Conservation (phyloP, 2,797 vertebrate species). For the Simalia tracyae region DNA sequence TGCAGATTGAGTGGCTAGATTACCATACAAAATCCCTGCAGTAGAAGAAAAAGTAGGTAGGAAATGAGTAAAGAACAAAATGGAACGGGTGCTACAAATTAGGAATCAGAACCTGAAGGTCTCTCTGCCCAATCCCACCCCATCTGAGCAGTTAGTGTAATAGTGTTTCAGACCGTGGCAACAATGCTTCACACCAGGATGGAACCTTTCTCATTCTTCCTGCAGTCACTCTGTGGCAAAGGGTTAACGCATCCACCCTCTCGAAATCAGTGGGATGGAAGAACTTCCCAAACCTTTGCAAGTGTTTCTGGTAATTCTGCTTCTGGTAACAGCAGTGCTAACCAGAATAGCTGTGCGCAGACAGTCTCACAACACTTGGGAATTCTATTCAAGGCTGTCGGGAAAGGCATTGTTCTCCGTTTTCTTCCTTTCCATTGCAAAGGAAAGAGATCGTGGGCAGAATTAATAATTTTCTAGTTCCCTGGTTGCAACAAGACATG, state of each 20-base stretch:
- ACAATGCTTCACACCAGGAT: neutral
- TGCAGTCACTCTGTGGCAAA: neutral
- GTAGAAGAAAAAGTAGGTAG: neutral
- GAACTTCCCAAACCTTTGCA: neutral
- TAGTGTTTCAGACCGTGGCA: neutral
- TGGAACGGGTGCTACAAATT: neutral
- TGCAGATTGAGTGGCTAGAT: neutral
- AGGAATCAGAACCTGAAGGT: neutral
- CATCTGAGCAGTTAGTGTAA: neutral
- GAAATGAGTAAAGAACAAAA: neutral
- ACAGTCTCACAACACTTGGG: neutral
- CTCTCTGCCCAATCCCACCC: neutral
- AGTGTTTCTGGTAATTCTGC: neutral
- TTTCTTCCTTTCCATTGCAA: neutral
- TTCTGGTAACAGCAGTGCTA: conserved; percentile 1
- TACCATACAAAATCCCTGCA: too few relatives aligned
- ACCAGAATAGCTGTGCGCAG: neutral
- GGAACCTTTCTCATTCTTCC: neutral
- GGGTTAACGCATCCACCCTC: neutral
- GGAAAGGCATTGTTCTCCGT: neutral
- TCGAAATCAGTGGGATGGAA: neutral
- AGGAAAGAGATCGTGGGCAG: neutral
- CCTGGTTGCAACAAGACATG: conserved; percentile 55
- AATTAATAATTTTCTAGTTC: conserved; percentile 68
- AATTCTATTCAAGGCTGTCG: neutral